Base-by-base conservation (phyloP, 64 coral and sea anemone species). In the Stylophora pistillata region DNA sequence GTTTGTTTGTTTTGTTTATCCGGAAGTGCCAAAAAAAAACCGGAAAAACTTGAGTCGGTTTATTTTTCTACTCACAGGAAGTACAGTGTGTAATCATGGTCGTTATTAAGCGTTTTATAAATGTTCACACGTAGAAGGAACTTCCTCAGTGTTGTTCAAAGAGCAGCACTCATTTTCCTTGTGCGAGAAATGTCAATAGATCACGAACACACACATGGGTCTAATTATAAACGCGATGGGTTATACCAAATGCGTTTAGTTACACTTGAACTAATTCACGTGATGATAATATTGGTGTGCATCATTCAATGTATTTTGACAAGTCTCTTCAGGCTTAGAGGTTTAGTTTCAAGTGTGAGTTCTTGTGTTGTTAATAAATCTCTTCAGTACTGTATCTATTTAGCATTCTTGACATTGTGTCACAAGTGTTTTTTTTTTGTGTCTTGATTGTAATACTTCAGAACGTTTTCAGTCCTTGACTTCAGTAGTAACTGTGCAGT, bases 301-400 rank as follows among this genome's bases (percentile, higher is more conserved):
- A 9, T 68, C 25, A 68, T 68, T 12, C 13, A 28, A n/a, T 21
- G 64, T 68, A 68, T 25, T 23, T 28, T 68, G 7, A 7, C 21
- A 68, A 1, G 26, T 1, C 26, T 68, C 26, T 68, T 25, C 0
- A 68, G 23, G 12, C 21, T 68, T n/a, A 68, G 26, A 5, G 9
- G 64, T 21, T 68, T 25, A 18, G 25, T 17, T 65, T 74, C 30
- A 76, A 47, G 73, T 53, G 73, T n/a, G 23, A 76, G 33, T 30
- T 82, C 79, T 82, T 23, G 59, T 65, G 15, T 1, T 10, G 61
- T 65, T 13, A 33, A 16, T 64, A 52, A 28, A 82, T 82, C 58
- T 65, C 21, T 63, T 47, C 37, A 47, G 37, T 65, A 82, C 61
- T 82, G 79, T 82, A 82, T 65, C 20, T 47, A n/a, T 63, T 76